These are phyloP conservation scores for Epinephelus lanceolatus DNA, from an alignment of 2,113 vertebrate genomes.

Conservation along the genomic window DNA sequence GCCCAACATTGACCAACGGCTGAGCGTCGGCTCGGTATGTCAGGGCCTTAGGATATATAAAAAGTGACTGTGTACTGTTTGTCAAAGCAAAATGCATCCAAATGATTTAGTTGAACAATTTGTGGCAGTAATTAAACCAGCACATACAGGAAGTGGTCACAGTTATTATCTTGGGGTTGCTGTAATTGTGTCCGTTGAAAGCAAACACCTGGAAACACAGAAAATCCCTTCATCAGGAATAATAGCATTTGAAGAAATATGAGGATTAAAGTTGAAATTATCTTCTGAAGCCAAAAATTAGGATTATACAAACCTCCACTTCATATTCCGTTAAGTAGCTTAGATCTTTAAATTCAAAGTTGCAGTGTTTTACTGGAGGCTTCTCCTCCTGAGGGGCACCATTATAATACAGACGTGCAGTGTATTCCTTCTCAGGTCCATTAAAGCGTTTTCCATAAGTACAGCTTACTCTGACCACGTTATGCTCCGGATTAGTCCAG, in stretches of 20 bases:
- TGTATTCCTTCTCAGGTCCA: fast-evolving
- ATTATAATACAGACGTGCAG: fast-evolving
- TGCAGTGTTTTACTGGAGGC: slow-evolving; percentile 23
- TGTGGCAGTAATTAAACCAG: neutral
- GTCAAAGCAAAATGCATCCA: neutral
- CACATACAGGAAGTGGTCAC: slow-evolving; percentile 18
- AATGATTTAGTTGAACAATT: neutral
- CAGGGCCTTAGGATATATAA: too few species aligned
- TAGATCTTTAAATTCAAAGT: slow-evolving; percentile 67
- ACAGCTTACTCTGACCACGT: slow-evolving; percentile 69
- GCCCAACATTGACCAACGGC: too few species aligned
- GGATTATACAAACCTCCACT: slow-evolving; percentile 78
- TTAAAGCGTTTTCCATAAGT: fast-evolving
- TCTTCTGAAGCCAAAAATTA: fast-evolving
- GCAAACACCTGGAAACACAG: slow-evolving; percentile 44
- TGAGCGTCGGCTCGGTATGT: too few species aligned
- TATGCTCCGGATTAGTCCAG: neutral
- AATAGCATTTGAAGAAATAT: neutral
- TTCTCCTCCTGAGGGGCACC: fast-evolving
- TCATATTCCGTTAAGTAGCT: slow-evolving; percentile 73
- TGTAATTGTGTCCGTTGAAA: fast-evolving
- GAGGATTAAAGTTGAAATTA: neutral
- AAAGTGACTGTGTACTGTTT: too few species aligned
- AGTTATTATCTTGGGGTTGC: fast-evolving
- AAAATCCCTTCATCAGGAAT: neutral